phyloP scores from a whole-genome alignment of 2,797 vertebrate genomes.

The Argya squamiceps region DNA sequence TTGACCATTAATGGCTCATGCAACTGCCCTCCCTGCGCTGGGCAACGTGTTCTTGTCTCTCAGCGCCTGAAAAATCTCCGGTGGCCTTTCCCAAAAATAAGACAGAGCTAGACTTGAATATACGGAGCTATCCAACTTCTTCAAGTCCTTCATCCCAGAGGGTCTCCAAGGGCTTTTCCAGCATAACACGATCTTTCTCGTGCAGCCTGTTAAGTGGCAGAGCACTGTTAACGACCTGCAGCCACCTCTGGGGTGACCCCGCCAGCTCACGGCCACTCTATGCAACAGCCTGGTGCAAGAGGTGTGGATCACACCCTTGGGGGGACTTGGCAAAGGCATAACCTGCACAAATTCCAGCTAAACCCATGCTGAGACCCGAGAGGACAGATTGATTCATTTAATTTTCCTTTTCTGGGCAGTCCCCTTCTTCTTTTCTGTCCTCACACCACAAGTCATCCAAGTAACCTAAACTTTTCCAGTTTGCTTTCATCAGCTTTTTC shows the following conservation, averaged over 20 bases:
- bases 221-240: not conserved
- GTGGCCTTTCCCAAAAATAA: not conserved
- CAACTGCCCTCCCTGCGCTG: not conserved
- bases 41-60: not conserved
- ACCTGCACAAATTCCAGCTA: not conserved
- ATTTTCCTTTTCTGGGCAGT: not conserved
- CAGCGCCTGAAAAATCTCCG: not conserved
- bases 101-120: not conserved
- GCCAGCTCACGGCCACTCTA: not conserved
- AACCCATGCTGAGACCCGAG: not conserved
- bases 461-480: not conserved
- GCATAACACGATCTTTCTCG: not conserved
- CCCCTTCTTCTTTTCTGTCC: not conserved
- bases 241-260: not conserved
- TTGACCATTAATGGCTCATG: not conserved
- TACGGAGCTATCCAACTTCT: not conserved
- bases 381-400: not conserved
- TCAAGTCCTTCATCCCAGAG: not conserved
- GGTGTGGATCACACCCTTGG: not conserved
- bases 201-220: not conserved
- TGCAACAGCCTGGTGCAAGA: not conserved
- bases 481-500: slow-evolving; percentile 10
- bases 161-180: slow-evolving; percentile 30
- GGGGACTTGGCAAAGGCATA: not conserved
- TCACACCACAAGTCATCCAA: not conserved